A percentile compares a stretch with the other conserved stretches of the same genome.
These are phyloP conservation scores for Troides helena DNA, from an alignment of 2,888 invertebrate genomes.

Conservation along the genomic window DNA sequence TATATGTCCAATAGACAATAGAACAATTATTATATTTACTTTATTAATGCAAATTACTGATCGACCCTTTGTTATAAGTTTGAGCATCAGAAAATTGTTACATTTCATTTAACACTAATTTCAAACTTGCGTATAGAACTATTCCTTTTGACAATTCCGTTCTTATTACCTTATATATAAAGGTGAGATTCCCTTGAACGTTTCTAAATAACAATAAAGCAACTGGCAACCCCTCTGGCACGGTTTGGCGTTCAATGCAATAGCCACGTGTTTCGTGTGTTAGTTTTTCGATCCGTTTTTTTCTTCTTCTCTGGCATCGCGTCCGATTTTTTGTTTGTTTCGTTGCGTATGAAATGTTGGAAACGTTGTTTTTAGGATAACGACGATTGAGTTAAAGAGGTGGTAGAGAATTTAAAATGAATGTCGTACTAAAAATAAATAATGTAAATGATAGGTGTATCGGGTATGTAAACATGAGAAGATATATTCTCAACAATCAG, in stretches of 20 bases:
- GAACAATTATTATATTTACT: too few relatives aligned
- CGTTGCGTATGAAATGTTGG: slow-evolving; percentile 52
- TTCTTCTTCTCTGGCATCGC: slow-evolving; percentile 35
- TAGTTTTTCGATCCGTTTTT: slow-evolving; percentile 30
- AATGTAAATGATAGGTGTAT: neutral
- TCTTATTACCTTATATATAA: neutral
- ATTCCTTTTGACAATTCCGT: neutral
- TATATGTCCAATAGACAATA: too few relatives aligned
- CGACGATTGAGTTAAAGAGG: slow-evolving; percentile 9
- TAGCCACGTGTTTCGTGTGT: slow-evolving; percentile 57
- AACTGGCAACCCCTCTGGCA: slow-evolving; percentile 8
- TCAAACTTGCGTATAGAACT: neutral
- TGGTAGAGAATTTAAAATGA: neutral
- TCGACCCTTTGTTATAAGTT: too few relatives aligned
- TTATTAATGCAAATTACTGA: too few relatives aligned
- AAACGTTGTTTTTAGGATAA: slow-evolving; percentile 29
- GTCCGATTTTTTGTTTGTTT: slow-evolving; percentile 46
- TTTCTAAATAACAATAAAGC: neutral
- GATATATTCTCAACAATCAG: too few relatives aligned
- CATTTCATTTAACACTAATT: neutral
- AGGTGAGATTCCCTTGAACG: slow-evolving; percentile 2
- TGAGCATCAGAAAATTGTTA: neutral
- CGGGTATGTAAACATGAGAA: too few relatives aligned
- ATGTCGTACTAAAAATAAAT: neutral
- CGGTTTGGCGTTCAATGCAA: slow-evolving; percentile 28